Conservation (phyloP, 2,888 invertebrate genomes). For the Amphipyra tragopoginis region DNA sequence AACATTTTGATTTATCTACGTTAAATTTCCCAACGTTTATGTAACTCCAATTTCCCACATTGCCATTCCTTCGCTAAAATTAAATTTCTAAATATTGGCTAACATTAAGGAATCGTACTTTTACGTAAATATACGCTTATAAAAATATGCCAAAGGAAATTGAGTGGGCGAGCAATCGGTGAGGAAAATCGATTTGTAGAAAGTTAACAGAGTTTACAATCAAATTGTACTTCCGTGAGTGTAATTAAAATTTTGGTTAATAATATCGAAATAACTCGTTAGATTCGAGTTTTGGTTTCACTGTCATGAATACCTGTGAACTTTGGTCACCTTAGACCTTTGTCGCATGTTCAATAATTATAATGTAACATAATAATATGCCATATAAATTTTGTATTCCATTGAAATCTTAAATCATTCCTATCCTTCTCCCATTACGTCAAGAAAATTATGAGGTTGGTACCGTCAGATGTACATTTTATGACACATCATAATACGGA, state of each 20-base stretch:
- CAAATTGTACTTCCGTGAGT: conserved; percentile 31
- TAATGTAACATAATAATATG: too few species aligned
- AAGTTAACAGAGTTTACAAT: conserved; percentile 35
- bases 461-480: too few species aligned
- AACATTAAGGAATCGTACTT: conserved; percentile 10
- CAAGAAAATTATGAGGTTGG: too few species aligned
- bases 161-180: conserved; percentile 47
- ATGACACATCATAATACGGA: too few species aligned
- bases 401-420: too few species aligned
- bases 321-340: too few species aligned
- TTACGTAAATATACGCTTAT: conserved; percentile 11
- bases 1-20: background rate
- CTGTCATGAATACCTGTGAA: too few species aligned
- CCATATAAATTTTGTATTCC: too few species aligned
- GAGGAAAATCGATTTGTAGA: conserved; percentile 37
- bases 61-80: conserved; percentile 7
- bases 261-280: background rate
- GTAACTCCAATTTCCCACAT: background rate
- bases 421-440: too few species aligned
- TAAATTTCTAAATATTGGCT: conserved; percentile 21
- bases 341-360: too few species aligned
- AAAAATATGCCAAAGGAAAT: conserved; percentile 33
- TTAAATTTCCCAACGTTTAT: conserved; percentile 4
- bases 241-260: conserved; percentile 15
- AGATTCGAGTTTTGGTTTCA: too few species aligned